Evolutionary conservation across 2,113 vertebrate species (phyloP), one percentile per base, ranked within the genome.

Genomic region (Centrocercus urophasianus): DNA sequence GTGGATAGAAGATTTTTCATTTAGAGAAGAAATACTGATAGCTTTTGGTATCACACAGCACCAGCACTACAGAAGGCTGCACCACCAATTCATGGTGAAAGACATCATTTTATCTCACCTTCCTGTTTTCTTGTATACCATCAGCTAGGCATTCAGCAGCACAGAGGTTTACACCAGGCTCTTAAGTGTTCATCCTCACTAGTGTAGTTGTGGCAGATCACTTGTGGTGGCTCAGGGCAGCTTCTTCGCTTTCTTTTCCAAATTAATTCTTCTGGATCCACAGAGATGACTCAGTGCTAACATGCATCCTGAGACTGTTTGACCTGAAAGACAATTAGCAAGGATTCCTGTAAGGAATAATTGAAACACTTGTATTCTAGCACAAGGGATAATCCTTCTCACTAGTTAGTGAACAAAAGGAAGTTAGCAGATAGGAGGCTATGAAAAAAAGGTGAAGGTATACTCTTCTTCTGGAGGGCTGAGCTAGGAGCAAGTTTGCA

Each of bases 261-360:
- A 82, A 88, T 59, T 15, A 73, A 27, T 93, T 70, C 28, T 47
- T 79, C 48, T 63, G 60, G 75, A 94, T 63, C 54, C 48, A 57
- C 40, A 25, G 2, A 3, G 48, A 42, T 91, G 66, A 63, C 27
- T 91, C 85, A 50, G 24, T 24, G 52, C 1, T 3, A 77, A 34
- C 32, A 40, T 2, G 2, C 36, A 72, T 48, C 48, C 83, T 82
- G 48, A 89, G 48, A 69, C 52, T 81, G 8, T 73, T 38, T 80
- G 83, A 81, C 91, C 89, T 47, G 40, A 75, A 65, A 87, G 36
- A 11, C 56, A 82, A 84, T 93, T 81, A 92, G 22, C 52, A 91
- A 84, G 48, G 11, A 60, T 10, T 14, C 78, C 34, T 86, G 4
- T 7, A 8, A 78, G 36, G 65, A 90, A 60, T 27, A 9, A 69